Evolutionary conservation across 2,888 invertebrate genomes (phyloP), one percentile per base, ranked within the genome.

Genomic region (Nemoura dubitans): DNA sequence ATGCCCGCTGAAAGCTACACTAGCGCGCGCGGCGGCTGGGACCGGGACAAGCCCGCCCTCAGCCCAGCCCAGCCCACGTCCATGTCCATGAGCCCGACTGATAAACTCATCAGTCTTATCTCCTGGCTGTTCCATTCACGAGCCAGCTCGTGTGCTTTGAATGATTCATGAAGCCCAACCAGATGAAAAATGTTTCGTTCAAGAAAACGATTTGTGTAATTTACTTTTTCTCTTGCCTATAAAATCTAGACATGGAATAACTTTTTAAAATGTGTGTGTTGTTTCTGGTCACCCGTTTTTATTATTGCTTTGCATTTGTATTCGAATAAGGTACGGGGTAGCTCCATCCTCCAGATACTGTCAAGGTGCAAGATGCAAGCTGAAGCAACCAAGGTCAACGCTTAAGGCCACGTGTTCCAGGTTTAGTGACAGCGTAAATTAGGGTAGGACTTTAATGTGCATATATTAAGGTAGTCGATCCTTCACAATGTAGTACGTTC

Each of bases 191-290:
- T 59, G 59, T 59, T 59, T 10, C 59, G 59, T 59, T 59, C 59
- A 59, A 59, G 59, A 59, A 59, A 59, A 59, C 59, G 59, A 59
- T 59, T 59, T 59, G 59, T 59, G 59, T 59, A 59, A 59, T 59
- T 59, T 21, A 59, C 59, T 21, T 59, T 59, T 59, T 59, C 59
- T 59, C 10, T 59, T 59, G 14, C 21, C 59, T 59, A 59, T 59
- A 59, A 59, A 59, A 59, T 59, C 59, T 59, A 14, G 59, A 59
- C 59, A 36, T 36, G 36, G 36, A 36, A 36, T 36, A 36, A 36
- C 21, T 59, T 59, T 59, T 21, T 7, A 59, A 59, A 59, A 59
- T 21, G 21, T 59, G 14, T 21, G 16, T 2, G 2, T 1, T 59
- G 59, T 59, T 7, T 59, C 14, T 59, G 59, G 59, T 14, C 14